Evolutionary conservation across 2,113 vertebrate genomes (phyloP).

Genomic region (Lonchura striata): DNA sequence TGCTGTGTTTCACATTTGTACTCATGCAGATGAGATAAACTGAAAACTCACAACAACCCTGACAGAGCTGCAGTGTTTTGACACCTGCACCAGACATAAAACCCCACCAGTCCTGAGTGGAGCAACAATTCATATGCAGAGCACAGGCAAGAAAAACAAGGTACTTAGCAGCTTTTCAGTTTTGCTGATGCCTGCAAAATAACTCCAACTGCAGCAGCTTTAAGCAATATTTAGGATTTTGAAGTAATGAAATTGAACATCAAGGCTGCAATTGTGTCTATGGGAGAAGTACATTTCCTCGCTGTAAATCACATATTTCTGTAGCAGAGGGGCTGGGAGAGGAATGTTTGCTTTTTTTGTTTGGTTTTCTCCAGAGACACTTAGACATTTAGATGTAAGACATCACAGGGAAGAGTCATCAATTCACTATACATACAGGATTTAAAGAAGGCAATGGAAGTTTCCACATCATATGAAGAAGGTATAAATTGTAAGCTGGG

Average conservation of each 20-base stretch:
- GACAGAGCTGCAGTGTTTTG: not conserved
- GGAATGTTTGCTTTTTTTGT: not conserved
- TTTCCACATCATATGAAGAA: not conserved
- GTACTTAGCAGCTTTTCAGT: not conserved
- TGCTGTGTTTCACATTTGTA: not conserved
- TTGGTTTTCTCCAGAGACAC: not conserved
- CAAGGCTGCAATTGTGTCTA: not conserved
- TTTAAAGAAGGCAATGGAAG: not conserved
- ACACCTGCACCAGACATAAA: not conserved
- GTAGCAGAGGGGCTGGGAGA: not conserved
- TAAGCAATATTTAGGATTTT: not conserved
- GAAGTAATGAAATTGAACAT: not conserved
- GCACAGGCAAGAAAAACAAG: not conserved
- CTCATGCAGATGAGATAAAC: not conserved
- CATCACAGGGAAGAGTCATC: not conserved
- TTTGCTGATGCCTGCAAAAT: not conserved
- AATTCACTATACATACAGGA: not conserved
- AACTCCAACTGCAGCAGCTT: not conserved
- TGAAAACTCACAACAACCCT: not conserved
- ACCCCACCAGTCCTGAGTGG: not conserved
- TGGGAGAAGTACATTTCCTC: rapidly evolving
- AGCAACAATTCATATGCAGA: not conserved
- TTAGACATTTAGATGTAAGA: not conserved
- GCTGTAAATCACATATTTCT: not conserved
- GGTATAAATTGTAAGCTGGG: not conserved